Base-by-base conservation (phyloP, 2,113 vertebrate genomes). In the Aphyosemion australe region DNA sequence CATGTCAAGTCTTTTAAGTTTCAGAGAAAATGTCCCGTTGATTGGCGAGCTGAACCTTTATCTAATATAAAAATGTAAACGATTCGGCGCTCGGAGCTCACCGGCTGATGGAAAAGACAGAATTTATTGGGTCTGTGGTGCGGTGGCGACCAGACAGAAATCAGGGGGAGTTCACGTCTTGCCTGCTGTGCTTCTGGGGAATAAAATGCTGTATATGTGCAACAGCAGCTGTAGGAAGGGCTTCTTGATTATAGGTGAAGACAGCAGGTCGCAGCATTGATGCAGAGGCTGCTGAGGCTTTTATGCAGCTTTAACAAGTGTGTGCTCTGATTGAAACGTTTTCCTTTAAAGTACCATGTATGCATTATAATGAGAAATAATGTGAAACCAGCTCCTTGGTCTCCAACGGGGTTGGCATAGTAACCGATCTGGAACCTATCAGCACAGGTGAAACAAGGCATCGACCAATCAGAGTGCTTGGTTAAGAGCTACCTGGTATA, bases 241-340 rank as follows among this genome's bases (percentile, higher is more conserved):
- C 39, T 59, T 75, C 43, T 73, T 72, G 78, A 85, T 84, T 68
- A 69, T 55, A 82, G 72, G 72, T 84, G 46, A 65, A 82, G 72
- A 59, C 75, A 77, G 80, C 26, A 15, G 80, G 80, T 78, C 14
- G 71, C 70, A 14, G 1, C 46, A 12, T 1, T 52, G 56, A 77
- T 50, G 63, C 57, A 20, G 31, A 8, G 64, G 53, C 65, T 59
- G 65, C 49, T 14, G 66, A 71, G 50, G 32, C 69, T 84, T 80
- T 73, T 65, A 68, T 74, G 45, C 58, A 26, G 54, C 21, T 15
- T 32, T 83, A 77, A 86, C 80, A 79, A 84, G 65, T 68, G 2
- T 6, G 21, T 12, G 46, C 21, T 10, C 61, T 76, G 78, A 82
- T 66, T 82, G 76, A 66, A 75, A 74, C 54, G 20, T 39, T 72